These are phyloP conservation scores for Pyrrhia umbra DNA, from an alignment of 2,888 invertebrate species.

Conservation along the genomic window DNA sequence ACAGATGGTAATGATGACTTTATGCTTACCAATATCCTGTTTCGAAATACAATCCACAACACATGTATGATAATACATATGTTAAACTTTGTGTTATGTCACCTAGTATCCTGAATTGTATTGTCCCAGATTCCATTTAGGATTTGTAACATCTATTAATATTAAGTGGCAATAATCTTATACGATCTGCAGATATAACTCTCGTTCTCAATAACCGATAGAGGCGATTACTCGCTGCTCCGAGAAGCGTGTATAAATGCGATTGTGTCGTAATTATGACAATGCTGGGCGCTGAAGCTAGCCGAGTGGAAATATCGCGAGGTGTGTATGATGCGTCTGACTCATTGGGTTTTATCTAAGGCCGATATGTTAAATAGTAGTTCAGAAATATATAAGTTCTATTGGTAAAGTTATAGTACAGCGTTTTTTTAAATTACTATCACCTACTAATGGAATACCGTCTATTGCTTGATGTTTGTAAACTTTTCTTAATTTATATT, in stretches of 20 bases:
- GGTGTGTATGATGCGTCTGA: slow-evolving; percentile 16
- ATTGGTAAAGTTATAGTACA: neutral
- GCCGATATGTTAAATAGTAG: neutral
- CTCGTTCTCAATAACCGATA: slow-evolving; percentile 22
- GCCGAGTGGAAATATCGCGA: slow-evolving; percentile 34
- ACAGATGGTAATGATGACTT: slow-evolving; percentile 9
- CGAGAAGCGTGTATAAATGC: slow-evolving; percentile 41
- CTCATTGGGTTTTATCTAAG: slow-evolving; percentile 1
- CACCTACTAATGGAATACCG: no score
- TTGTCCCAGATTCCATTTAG: slow-evolving; percentile 1
- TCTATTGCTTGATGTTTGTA: no score
- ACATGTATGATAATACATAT: neutral
- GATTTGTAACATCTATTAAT: slow-evolving; percentile 10
- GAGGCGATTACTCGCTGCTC: slow-evolving; percentile 10
- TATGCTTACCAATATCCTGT: slow-evolving; percentile 10
- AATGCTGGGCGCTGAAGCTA: slow-evolving; percentile 23
- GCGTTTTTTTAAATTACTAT: no score
- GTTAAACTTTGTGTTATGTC: neutral
- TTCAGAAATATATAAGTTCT: neutral
- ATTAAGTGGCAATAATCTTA: slow-evolving; percentile 17
- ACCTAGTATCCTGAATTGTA: neutral
- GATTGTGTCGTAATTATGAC: slow-evolving; percentile 36
- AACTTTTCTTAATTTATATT: no score
- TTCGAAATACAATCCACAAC: slow-evolving; percentile 2
- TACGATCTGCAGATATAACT: slow-evolving; percentile 18